Evolutionary conservation across 92 coral and sea anemone genomes (phyloP), one percentile per base, ranked within the genome.

Genomic region (Epizoanthus scotinus): DNA sequence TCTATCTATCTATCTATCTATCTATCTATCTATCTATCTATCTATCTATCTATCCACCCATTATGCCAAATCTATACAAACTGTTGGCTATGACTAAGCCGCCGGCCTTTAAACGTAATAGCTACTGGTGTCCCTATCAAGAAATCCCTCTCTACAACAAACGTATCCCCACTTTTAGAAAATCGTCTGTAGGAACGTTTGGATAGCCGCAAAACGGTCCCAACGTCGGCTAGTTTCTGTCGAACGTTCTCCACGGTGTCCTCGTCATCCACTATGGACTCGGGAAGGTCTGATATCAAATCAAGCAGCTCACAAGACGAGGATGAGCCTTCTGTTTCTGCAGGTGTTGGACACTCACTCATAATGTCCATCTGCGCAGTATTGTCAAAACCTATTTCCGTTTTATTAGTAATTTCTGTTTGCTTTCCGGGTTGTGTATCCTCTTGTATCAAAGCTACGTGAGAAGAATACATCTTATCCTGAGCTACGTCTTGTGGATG

Each of bases 231-330:
- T n/a, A 92, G 89, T 55, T 88, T 82, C 22, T 85, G 78, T 61
- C 97, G 85, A 27, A 92, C 89, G 42, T 78, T 83, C 40, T 85
- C 91, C 61, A 90, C 63, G 3, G 97, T 92, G 25, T 87, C 94
- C 2, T 92, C 94, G 67, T 92, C 97, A 64, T 92, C 97, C 8
- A 92, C 97, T 77, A 92, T 40, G 17, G 97, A 90, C 78, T 92
- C 97, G 14, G 97, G 97, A 24, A 92, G 86, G 24, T 92, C 97
- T 15, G 91, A 77, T 42, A 92, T 66, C 55, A 92, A 73, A 44
- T 90, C 87, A 25, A 90, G 70, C 27, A 92, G 73, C 64, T 92
- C 94, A 2, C 68, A 75, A 36, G 81, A 75, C 8, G 69, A 75
- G 15, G 67, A 75, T 0, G 57, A 75, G 61, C 57, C 56, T 38